Conservation (phyloP, 1,140 invertebrate genomes). For the Tetragnatha versicolor region DNA sequence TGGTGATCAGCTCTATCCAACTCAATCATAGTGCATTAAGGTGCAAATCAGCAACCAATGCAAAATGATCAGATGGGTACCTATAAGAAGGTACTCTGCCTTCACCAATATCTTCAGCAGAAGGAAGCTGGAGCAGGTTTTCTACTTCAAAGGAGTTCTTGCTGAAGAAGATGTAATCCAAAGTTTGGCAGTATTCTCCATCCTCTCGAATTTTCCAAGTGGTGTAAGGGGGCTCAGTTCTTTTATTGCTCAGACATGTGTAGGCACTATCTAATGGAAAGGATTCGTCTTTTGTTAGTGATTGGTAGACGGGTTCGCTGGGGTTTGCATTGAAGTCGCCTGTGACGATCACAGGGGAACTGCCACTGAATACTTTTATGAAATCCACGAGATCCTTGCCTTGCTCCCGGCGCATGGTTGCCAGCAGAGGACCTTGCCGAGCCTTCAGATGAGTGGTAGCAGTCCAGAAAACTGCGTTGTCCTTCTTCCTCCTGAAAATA, state of each 20-base stretch:
- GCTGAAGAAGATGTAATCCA: conserved; percentile 81
- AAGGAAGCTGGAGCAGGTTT: conserved; percentile 72
- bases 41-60: conserved; percentile 75
- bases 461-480: conserved; percentile 72
- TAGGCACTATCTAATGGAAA: conserved; percentile 64
- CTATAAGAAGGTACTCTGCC: conserved; percentile 73
- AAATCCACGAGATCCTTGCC: conserved; percentile 76
- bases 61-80: conserved; percentile 84
- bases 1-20: neutral
- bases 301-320: conserved; percentile 74
- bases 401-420: conserved; percentile 76
- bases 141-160: conserved; percentile 69
- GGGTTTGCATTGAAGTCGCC: conserved; percentile 85
- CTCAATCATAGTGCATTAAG: conserved; percentile 62
- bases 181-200: conserved; percentile 76
- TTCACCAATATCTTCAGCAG: conserved; percentile 73
- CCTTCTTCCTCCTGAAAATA: conserved; percentile 66
- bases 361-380: conserved; percentile 65
- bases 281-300: conserved; percentile 64
- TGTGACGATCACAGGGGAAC: conserved; percentile 72
- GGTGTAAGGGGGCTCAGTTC: conserved; percentile 74
- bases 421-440: conserved; percentile 73
- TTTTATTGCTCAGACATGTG: conserved; percentile 50
- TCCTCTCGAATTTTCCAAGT: conserved; percentile 81
- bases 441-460: conserved; percentile 82